Conservation (phyloP, 2,113 vertebrate genomes). For the Stegastes partitus region DNA sequence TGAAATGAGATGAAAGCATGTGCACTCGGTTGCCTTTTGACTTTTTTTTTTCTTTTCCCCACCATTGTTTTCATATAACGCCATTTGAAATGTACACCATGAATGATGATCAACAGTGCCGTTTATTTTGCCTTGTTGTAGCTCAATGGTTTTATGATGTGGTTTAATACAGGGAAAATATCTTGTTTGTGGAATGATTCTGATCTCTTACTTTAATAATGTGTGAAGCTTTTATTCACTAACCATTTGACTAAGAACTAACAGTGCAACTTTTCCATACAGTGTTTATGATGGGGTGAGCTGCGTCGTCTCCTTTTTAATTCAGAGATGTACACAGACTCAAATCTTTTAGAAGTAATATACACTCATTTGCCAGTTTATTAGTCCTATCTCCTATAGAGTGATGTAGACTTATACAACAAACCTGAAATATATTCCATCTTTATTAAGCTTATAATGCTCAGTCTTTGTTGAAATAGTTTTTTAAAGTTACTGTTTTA, state of each 20-base stretch:
- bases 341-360: not conserved
- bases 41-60: slow-evolving; percentile 16
- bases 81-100: not conserved
- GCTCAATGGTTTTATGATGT: not conserved
- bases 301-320: not conserved
- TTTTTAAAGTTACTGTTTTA: not conserved
- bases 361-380: not conserved
- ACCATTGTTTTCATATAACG: slow-evolving; percentile 12
- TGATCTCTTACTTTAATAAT: not conserved
- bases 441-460: not conserved
- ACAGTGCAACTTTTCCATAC: not conserved
- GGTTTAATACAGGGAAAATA: not conserved
- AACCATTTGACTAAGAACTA: not conserved
- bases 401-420: not conserved
- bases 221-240: not conserved
- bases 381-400: not conserved
- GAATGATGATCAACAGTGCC: not conserved
- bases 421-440: not conserved
- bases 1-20: slow-evolving; percentile 75
- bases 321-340: not conserved
- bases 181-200: too few relatives aligned
- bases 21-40: slow-evolving; percentile 36
- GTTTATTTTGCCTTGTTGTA: not conserved
- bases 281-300: not conserved
- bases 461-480: not conserved